Conservation (phyloP, 2,797 vertebrate species). For the Cercopithecus mitis region DNA sequence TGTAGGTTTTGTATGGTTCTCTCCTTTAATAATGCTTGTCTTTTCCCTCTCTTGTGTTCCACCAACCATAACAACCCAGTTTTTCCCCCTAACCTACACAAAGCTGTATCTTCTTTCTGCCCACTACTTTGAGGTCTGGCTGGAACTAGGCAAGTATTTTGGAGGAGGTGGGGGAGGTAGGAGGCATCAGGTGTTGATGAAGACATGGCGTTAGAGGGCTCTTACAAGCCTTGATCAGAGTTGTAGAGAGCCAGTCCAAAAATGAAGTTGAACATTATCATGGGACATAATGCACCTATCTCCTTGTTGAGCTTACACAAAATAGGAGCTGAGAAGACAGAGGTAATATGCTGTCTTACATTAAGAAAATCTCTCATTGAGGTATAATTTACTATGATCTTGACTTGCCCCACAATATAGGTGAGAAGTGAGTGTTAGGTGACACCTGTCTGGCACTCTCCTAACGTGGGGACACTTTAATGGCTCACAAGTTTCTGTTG, state of each 20-base stretch:
- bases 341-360: constrained; percentile 7
- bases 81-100: constrained; percentile 3
- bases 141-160: constrained; percentile 27
- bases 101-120: constrained; percentile 34
- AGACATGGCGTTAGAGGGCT: not conserved
- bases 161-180: not conserved
- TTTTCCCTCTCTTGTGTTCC: constrained; percentile 19
- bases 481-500: constrained; percentile 44
- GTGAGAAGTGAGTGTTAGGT: constrained; percentile 4
- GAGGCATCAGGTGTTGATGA: constrained; percentile 24
- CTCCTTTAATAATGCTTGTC: constrained; percentile 29
- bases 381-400: constrained; percentile 18
- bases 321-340: constrained; percentile 7
- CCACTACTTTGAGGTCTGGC: constrained; percentile 3
- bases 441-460: not conserved
- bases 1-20: not conserved
- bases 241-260: not conserved
- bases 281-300: not conserved
- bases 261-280: constrained; percentile 26
- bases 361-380: constrained; percentile 40
- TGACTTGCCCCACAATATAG: constrained; percentile 6
- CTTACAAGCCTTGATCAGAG: constrained; percentile 32
- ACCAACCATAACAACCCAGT: not conserved
- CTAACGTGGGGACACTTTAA: constrained; percentile 28
- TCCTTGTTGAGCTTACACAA: constrained; percentile 28